Evolutionary conservation across 2,797 vertebrate species (phyloP), one percentile per base, ranked within the genome.

Genomic region (Acanthornis magna): DNA sequence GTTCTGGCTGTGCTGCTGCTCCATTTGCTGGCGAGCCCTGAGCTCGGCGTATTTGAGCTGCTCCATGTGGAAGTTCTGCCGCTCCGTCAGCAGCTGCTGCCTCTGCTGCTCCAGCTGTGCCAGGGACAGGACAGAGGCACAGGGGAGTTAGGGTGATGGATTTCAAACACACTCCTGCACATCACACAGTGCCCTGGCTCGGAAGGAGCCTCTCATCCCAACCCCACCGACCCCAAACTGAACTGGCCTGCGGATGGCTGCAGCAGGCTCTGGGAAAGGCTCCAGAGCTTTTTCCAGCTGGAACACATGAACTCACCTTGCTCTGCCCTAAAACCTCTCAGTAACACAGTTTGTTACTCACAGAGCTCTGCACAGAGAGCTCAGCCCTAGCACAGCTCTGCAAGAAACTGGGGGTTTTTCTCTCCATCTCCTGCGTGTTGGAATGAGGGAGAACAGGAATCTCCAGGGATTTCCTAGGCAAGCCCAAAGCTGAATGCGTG

Each of bases 41-140:
- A 99, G 96, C 94, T 99, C 99, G 0, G 99, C 99, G 0, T 99
- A 99, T 38, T 99, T 99, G n/a, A 99, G 98, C 98, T 99, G 99
- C 95, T 99, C 99, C 99, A 99, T 99, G 98, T 99, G 99, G 97
- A 99, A 99, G 7, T 99, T 99, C 97, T 99, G 99, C 11, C 99
- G 98, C 93, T 99, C 99, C 0, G 99, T 99, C 91, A 99, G 98
- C 95, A 99, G 96, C 98, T 99, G 99, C 92, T 99, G 99, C 79
- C 99, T 98, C 98, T 99, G 99, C 60, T 99, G 98, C 97, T 99
- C 99, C 95, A 99, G 85, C 99, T 99, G 58, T 2, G 14, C 25
- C 42, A 76, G 19, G 21, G 17, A 58, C 3, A 16, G 27, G 23
- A 15, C 45, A 63, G 15, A 43, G 43, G 42, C 54, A 87, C 5